These are phyloP conservation scores for Pocillopora damicornis DNA, from an alignment of 64 coral and sea anemone genomes.

Conservation along the genomic window DNA sequence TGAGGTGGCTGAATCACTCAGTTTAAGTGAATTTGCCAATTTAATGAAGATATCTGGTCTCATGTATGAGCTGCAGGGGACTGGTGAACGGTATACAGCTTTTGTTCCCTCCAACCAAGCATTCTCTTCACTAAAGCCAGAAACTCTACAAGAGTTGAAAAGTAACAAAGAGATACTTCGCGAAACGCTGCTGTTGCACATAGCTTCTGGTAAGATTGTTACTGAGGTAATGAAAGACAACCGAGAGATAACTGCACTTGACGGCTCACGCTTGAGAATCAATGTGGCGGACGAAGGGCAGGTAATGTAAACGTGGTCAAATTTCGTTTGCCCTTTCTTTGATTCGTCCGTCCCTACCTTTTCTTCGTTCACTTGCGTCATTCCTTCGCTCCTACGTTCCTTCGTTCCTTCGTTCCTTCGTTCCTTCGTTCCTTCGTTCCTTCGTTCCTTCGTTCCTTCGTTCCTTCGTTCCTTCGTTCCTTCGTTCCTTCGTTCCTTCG, in stretches of 20 bases:
- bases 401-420: not conserved
- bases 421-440: not conserved
- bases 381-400: not conserved
- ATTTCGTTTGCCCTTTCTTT: not conserved
- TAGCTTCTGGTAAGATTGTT: slow-evolving; percentile 35
- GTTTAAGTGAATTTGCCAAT: slow-evolving; percentile 46
- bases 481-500: not conserved
- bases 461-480: not conserved
- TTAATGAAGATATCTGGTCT: slow-evolving; percentile 51
- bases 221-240: slow-evolving; percentile 56
- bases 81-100: slow-evolving; percentile 26
- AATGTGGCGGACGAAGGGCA: slow-evolving; percentile 45
- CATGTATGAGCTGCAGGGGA: slow-evolving; percentile 33
- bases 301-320: not conserved
- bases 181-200: slow-evolving; percentile 49
- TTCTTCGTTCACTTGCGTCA: not conserved
- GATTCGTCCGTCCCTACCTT: not conserved
- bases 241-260: slow-evolving; percentile 42
- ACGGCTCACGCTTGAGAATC: slow-evolving; percentile 44
- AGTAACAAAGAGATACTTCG: slow-evolving; percentile 39
- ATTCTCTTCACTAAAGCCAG: slow-evolving; percentile 39
- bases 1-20: slow-evolving; percentile 60
- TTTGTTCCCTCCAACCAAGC: slow-evolving; percentile 56
- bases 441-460: not conserved
- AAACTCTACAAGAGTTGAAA: slow-evolving; percentile 29